phyloP scores from a whole-genome alignment of 2,797 vertebrate genomes.

The Sebastes umbrosus region DNA sequence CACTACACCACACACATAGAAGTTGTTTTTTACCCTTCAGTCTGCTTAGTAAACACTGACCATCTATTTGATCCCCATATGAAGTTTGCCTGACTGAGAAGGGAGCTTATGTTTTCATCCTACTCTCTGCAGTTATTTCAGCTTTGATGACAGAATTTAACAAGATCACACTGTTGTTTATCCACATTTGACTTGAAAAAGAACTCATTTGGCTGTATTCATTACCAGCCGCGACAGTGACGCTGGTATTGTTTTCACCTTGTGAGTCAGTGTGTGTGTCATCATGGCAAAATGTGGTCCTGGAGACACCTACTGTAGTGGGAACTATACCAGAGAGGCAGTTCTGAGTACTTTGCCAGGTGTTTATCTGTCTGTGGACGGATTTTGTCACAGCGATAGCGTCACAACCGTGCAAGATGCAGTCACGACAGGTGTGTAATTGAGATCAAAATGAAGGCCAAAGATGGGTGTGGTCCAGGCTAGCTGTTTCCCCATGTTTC shows the following conservation, averaged over 20 bases:
- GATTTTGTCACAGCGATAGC: neutral
- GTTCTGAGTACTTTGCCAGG: neutral
- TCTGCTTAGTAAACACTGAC: constrained; percentile 1
- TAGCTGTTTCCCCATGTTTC: neutral
- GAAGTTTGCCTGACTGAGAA: neutral
- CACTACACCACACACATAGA: neutral
- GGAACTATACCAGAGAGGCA: neutral
- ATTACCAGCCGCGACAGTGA: neutral
- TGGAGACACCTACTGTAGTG: too few relatives aligned
- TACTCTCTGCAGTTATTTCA: constrained; percentile 10
- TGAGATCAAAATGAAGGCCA: neutral
- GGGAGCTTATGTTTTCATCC: constrained; percentile 5
- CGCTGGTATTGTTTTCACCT: neutral
- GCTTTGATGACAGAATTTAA: constrained; percentile 37
- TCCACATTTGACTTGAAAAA: constrained; percentile 27
- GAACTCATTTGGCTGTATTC: neutral
- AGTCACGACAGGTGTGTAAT: neutral
- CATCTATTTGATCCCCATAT: neutral
- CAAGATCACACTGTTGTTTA: constrained; percentile 16
- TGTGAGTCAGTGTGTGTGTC: neutral
- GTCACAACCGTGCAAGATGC: neutral
- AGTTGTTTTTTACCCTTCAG: neutral
- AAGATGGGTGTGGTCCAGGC: neutral
- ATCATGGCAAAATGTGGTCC: neutral
- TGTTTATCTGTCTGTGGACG: neutral